phyloP scores from a whole-genome alignment of 2,113 vertebrate genomes.

The Ascaphus truei region DNA sequence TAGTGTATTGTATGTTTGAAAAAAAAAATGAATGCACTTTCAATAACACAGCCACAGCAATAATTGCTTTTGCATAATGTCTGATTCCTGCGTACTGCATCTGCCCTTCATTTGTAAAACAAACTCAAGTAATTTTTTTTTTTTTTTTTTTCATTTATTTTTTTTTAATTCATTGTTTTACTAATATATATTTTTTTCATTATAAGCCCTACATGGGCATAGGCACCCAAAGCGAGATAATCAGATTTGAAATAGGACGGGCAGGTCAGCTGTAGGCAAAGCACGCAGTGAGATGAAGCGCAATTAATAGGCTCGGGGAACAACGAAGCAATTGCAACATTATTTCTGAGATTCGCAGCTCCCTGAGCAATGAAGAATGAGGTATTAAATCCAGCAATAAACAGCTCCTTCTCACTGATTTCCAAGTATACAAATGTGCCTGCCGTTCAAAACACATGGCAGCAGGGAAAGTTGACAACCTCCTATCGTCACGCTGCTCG shows the following conservation, averaged over 20 bases:
- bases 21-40: constrained; percentile 15
- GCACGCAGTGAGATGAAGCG: neutral
- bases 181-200: neutral
- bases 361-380: neutral
- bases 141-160: neutral
- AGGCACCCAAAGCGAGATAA: neutral
- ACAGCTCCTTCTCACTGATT: neutral
- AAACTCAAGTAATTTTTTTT: neutral
- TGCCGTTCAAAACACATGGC: neutral
- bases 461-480: neutral
- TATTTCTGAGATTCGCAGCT: neutral
- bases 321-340: neutral
- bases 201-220: neutral
- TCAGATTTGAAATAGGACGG: neutral
- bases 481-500: neutral
- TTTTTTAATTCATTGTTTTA: neutral
- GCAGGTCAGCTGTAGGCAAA: neutral
- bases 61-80: constrained; percentile 5
- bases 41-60: neutral
- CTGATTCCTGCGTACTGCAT: neutral
- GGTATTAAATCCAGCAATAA: neutral
- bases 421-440: constrained; percentile 20
- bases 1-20: constrained; percentile 8
- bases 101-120: neutral
- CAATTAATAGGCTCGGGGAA: neutral